phyloP scores from a whole-genome alignment of 2,888 invertebrate genomes.

The Disparrhopalites patrizii region DNA sequence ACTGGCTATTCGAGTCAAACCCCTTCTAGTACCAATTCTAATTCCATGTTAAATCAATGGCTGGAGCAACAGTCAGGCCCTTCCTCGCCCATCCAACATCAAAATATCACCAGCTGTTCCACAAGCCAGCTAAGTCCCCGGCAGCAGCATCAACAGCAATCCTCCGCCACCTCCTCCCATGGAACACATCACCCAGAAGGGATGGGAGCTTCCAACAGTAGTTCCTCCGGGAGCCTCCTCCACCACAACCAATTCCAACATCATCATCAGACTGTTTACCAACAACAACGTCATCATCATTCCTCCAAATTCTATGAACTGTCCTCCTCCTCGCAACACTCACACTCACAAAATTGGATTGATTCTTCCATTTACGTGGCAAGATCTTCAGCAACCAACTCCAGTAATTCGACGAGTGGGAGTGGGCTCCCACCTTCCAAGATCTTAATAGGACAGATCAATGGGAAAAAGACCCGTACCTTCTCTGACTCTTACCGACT shows the following conservation, averaged over 20 bases:
- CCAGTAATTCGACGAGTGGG: constrained; percentile 10
- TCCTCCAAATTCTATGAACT: constrained; percentile 17
- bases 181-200: too few species aligned
- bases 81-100: neutral
- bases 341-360: constrained; percentile 35
- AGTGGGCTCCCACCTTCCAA: neutral
- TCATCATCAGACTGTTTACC: constrained; percentile 5
- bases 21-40: constrained; percentile 5
- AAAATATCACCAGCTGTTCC: constrained; percentile 16
- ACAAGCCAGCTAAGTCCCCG: constrained; percentile 15
- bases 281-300: constrained; percentile 11
- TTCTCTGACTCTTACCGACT: constrained; percentile 45
- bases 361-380: constrained; percentile 40
- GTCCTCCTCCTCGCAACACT: neutral
- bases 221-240: constrained; percentile 14
- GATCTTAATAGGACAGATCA: constrained; percentile 5
- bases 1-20: neutral
- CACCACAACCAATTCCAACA: constrained; percentile 12
- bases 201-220: too few species aligned
- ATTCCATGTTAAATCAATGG: constrained; percentile 43
- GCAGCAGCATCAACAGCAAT: constrained; percentile 25
- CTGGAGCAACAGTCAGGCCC: constrained; percentile 36
- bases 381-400: constrained; percentile 29
- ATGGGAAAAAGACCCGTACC: constrained; percentile 34
- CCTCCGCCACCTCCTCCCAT: constrained; percentile 2